Conservation (phyloP, 2,797 vertebrate genomes). For the Bradypus variegatus region DNA sequence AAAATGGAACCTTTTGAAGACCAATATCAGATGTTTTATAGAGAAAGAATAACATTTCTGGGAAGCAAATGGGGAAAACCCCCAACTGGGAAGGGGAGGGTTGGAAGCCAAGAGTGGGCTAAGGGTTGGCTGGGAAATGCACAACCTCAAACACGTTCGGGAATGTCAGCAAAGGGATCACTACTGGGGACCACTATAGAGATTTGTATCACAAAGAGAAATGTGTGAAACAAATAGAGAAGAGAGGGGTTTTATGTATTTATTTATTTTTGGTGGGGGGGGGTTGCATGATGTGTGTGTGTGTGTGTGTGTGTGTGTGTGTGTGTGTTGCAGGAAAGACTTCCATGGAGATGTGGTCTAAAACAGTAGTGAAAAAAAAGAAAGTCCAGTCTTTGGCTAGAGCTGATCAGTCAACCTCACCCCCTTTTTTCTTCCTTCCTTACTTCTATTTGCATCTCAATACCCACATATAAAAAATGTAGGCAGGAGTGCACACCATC, state of each 20-base stretch:
- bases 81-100: not conserved
- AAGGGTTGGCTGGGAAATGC: not conserved
- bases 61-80: not conserved
- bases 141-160: not conserved
- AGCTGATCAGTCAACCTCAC: not conserved
- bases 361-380: not conserved
- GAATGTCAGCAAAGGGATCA: not conserved
- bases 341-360: not conserved
- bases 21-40: not conserved
- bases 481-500: not conserved
- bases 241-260: not conserved
- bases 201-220: not conserved
- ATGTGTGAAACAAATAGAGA: not conserved
- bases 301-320: not conserved
- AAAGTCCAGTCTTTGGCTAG: not conserved
- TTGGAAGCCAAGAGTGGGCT: not conserved
- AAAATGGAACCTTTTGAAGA: not conserved
- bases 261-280: not conserved
- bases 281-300: not conserved
- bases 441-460: not conserved
- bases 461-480: not conserved
- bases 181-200: not conserved
- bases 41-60: not conserved
- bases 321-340: too few species aligned
- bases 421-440: not conserved